Evolutionary conservation across 2,113 vertebrate genomes (phyloP).

Genomic region (rabbit (Oryctolagus cuniculus)): DNA sequence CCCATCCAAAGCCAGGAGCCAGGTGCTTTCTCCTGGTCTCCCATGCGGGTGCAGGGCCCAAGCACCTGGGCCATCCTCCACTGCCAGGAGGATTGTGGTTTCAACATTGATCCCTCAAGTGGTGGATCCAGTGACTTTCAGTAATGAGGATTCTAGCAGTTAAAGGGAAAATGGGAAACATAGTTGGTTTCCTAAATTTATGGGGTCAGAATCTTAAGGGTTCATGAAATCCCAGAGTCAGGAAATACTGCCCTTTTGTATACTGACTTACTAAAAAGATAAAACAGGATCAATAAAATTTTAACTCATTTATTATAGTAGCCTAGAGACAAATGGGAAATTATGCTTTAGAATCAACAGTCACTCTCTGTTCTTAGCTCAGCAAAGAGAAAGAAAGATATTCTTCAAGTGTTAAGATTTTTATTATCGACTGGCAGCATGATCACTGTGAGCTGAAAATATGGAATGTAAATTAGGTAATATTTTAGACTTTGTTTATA

Average conservation of each 20-base stretch:
- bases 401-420: conserved; percentile 10
- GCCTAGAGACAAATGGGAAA: not conserved
- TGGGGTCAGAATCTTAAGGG: not conserved
- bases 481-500: not conserved
- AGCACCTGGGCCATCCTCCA: no score
- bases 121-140: not conserved
- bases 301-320: not conserved
- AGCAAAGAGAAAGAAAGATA: not conserved
- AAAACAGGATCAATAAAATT: not conserved
- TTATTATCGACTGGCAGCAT: not conserved
- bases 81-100: not conserved
- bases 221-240: not conserved
- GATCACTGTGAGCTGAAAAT: not conserved
- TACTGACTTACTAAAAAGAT: not conserved
- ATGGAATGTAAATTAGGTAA: not conserved
- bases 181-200: not conserved
- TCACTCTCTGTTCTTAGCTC: not conserved
- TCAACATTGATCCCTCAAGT: not conserved
- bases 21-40: no score
- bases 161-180: not conserved
- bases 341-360: not conserved
- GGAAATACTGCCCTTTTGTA: not conserved
- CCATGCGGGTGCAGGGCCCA: no score
- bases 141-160: not conserved
- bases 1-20: no score